A percentile compares a stretch with the other conserved stretches of the same genome.
phyloP scores from a whole-genome alignment of 2,888 invertebrate genomes.

The Phorcus lineatus region DNA sequence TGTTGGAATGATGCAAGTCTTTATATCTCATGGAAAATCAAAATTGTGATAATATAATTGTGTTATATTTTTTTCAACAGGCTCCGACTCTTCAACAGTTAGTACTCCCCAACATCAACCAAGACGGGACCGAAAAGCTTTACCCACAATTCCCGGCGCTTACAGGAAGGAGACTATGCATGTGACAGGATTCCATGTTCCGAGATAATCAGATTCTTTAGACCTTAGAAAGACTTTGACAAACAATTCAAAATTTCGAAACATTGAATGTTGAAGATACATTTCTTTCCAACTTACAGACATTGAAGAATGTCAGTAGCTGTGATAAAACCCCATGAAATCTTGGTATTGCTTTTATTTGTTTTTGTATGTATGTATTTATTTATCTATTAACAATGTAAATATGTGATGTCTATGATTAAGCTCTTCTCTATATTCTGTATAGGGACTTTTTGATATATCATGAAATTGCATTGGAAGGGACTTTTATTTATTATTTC shows the following conservation, averaged over 20 bases:
- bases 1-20: no score
- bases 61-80: background rate
- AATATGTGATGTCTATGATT: background rate
- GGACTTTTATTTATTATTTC: background rate
- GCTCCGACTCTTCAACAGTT: constrained; percentile 55
- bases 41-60: background rate
- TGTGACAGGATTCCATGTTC: constrained; percentile 55
- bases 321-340: no score
- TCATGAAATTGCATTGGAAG: background rate
- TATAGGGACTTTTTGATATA: background rate
- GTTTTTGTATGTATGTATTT: background rate
- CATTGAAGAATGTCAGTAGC: no score
- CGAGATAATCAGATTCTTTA: background rate
- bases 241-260: background rate
- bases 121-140: constrained; percentile 46
- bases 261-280: background rate
- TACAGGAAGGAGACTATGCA: constrained; percentile 70
- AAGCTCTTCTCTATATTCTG: background rate
- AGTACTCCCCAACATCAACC: constrained; percentile 53
- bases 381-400: no score
- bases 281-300: no score
- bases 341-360: background rate
- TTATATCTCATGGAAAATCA: no score
- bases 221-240: background rate
- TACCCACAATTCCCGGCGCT: constrained; percentile 62